These are phyloP conservation scores for Cerastis leucographa DNA, from an alignment of 2,888 invertebrate species.

Conservation along the genomic window DNA sequence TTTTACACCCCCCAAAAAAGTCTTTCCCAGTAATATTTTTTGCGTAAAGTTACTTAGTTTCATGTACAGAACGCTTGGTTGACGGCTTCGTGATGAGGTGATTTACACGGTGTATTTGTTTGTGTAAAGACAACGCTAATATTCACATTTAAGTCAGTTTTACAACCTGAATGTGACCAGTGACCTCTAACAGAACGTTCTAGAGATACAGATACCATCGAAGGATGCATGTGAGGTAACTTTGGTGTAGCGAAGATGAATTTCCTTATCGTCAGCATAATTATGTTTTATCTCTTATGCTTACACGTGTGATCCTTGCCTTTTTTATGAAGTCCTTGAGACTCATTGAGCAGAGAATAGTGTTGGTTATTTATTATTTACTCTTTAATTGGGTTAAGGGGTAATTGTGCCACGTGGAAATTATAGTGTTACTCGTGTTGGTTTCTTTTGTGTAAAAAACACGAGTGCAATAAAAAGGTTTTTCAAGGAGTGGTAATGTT, in stretches of 20 bases:
- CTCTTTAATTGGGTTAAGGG: not conserved
- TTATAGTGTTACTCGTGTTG: not conserved
- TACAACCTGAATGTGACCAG: not conserved
- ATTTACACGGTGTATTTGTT: too few relatives aligned
- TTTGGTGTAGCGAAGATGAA: constrained; percentile 33
- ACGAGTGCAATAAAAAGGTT: too few relatives aligned
- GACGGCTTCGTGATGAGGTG: too few relatives aligned
- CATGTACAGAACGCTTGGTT: too few relatives aligned
- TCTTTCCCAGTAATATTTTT: too few relatives aligned
- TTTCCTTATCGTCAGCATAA: constrained; percentile 20
- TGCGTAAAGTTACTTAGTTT: too few relatives aligned
- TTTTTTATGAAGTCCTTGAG: not conserved
- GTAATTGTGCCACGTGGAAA: not conserved
- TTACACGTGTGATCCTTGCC: not conserved
- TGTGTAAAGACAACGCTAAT: too few relatives aligned
- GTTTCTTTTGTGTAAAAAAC: not conserved
- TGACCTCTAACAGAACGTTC: constrained; percentile 8
- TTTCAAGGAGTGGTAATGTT: too few relatives aligned
- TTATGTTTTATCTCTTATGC: constrained; percentile 14
- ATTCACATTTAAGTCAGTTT: not conserved
- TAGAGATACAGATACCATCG: not conserved
- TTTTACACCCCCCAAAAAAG: too few relatives aligned
- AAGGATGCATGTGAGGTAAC: constrained; percentile 17
- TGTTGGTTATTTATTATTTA: not conserved
- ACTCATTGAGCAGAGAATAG: not conserved